phyloP scores from a whole-genome alignment of 2,797 vertebrate species.

The Oryzias dopingdopingensis region DNA sequence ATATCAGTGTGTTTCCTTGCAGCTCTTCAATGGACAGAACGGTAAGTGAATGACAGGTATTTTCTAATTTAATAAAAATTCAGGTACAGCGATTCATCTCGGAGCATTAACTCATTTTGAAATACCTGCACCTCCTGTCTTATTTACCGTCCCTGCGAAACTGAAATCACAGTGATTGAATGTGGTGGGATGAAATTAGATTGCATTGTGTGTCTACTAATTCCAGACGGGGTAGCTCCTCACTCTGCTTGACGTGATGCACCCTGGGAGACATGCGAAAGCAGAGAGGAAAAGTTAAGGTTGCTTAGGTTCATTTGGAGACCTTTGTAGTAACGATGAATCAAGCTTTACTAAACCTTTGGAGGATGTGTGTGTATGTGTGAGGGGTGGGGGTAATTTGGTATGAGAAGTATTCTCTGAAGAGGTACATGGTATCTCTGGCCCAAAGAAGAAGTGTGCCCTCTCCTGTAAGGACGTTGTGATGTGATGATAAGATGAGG shows the following conservation, averaged over 20 bases:
- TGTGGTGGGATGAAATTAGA: slow-evolving; percentile 74
- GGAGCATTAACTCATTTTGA: slow-evolving; percentile 69
- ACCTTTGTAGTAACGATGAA: slow-evolving; percentile 65
- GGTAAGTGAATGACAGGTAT: slow-evolving; percentile 63
- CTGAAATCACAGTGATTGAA: slow-evolving; percentile 71
- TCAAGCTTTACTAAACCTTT: slow-evolving; percentile 69
- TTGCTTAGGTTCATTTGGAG: slow-evolving; percentile 60
- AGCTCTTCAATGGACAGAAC: slow-evolving; percentile 62
- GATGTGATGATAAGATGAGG: slow-evolving; percentile 73
- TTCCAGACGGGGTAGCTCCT: slow-evolving; percentile 73
- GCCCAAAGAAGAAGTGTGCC: slow-evolving; percentile 55
- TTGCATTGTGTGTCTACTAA: slow-evolving; percentile 78
- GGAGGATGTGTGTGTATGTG: slow-evolving; percentile 31
- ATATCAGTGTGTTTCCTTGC: slow-evolving; percentile 72
- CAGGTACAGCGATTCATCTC: slow-evolving; percentile 61
- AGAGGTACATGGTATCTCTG: slow-evolving; percentile 59
- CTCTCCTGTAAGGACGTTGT: slow-evolving; percentile 53
- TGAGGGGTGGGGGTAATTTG: slow-evolving; percentile 67
- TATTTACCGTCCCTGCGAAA: slow-evolving; percentile 69
- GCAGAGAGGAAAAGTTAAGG: slow-evolving; percentile 63
- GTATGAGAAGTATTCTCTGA: slow-evolving; percentile 69
- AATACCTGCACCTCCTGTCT: slow-evolving; percentile 63
- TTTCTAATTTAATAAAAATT: slow-evolving; percentile 74
- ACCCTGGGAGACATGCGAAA: slow-evolving; percentile 62
- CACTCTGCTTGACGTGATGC: slow-evolving; percentile 65